Conservation (phyloP, 1,140 invertebrate genomes). For the Zaprionus africanus region DNA sequence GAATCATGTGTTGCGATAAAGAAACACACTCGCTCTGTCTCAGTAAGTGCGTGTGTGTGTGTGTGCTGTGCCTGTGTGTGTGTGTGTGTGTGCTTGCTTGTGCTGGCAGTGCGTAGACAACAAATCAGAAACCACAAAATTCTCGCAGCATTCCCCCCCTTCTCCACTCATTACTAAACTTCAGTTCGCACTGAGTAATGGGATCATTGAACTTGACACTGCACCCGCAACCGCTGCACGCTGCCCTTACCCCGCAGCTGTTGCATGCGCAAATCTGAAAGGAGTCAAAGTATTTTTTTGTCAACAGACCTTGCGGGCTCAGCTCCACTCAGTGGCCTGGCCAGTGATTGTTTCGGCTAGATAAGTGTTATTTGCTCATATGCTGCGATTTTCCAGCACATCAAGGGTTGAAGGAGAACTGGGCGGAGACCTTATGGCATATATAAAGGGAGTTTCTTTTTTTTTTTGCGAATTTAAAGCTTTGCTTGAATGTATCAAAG, state of each 20-base stretch:
- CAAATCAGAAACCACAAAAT: constrained; percentile 73
- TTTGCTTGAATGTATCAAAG: neutral
- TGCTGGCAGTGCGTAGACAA: constrained; percentile 17
- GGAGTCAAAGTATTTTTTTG: constrained; percentile 12
- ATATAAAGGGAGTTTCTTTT: neutral
- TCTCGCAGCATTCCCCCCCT: constrained; percentile 38
- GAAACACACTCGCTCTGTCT: constrained; percentile 38
- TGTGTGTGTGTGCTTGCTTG: neutral
- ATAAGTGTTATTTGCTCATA: constrained; percentile 66
- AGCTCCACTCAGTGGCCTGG: constrained; percentile 2
- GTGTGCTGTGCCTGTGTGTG: constrained; percentile 10
- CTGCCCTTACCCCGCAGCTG: neutral
- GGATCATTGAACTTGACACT: constrained; percentile 62
- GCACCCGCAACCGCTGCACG: neutral
- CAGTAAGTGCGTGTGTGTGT: neutral
- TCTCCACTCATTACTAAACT: neutral
- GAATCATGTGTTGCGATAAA: constrained; percentile 77
- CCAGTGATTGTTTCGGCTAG: constrained; percentile 43
- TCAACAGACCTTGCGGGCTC: constrained; percentile 9
- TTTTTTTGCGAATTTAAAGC: neutral
- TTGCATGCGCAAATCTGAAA: constrained; percentile 4
- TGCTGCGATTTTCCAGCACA: constrained; percentile 54
- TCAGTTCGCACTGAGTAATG: constrained; percentile 48
- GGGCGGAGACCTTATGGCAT: neutral
- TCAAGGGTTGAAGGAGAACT: neutral